Conservation (phyloP, 2,888 invertebrate genomes). For the Melanostoma scalare region DNA sequence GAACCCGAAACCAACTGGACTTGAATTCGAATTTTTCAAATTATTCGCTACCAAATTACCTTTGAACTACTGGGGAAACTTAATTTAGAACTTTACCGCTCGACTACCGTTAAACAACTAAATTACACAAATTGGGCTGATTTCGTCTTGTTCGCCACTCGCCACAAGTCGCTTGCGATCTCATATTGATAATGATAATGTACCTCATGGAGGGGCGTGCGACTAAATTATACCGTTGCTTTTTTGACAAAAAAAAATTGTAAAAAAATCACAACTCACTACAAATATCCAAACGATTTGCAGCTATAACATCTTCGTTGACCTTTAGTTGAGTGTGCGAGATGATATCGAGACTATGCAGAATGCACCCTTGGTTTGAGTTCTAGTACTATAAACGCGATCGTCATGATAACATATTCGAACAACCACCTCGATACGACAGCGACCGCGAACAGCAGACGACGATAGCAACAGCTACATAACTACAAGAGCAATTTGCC, state of each 20-base stretch:
- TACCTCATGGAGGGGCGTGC: neutral
- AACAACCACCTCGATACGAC: constrained; percentile 7
- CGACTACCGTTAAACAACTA: constrained; percentile 74
- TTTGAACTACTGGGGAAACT: constrained; percentile 1
- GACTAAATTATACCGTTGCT: constrained; percentile 1
- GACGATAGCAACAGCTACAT: constrained; percentile 2
- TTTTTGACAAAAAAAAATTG: constrained; percentile 16
- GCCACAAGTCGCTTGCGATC: neutral
- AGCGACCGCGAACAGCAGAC: constrained; percentile 19
- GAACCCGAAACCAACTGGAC: neutral
- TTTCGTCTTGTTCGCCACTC: constrained; percentile 74
- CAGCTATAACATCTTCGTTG: constrained; percentile 37
- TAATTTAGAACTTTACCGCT: constrained; percentile 43
- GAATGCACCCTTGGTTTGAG: constrained; percentile 41
- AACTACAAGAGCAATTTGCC: constrained; percentile 43
- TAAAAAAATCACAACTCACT: neutral
- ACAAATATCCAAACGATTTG: constrained; percentile 21
- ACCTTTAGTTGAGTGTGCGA: constrained; percentile 16
- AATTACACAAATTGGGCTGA: constrained; percentile 73
- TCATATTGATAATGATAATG: neutral
- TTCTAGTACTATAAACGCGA: neutral
- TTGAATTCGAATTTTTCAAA: neutral
- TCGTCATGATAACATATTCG: neutral
- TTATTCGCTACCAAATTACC: neutral
- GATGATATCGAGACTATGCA: neutral